These are phyloP conservation scores for Psix sp. DNA, from an alignment of 1,140 invertebrate genomes.

Conservation along the genomic window DNA sequence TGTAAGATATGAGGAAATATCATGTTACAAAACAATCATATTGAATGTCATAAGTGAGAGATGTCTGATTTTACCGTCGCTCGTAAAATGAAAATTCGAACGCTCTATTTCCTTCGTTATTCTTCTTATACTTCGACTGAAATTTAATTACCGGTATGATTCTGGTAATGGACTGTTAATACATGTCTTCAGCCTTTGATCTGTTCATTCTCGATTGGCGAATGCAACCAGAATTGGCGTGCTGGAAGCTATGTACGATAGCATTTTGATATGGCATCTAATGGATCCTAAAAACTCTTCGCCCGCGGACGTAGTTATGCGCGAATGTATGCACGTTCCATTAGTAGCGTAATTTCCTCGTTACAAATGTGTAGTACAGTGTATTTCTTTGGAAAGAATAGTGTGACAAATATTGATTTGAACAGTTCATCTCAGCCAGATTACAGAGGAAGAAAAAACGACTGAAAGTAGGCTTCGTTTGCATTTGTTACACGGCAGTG, in stretches of 20 bases:
- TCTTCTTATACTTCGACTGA: too few species aligned
- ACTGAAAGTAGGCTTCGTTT: constrained; percentile 2
- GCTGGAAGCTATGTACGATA: constrained; percentile 6
- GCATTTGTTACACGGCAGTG: constrained; percentile 10
- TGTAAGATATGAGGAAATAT: background rate
- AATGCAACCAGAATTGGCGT: background rate
- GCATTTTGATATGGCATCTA: constrained; percentile 16
- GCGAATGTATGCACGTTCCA: constrained; percentile 1
- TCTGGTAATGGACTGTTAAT: too few species aligned
- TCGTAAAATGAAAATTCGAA: too few species aligned
- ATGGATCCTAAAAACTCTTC: constrained; percentile 9
- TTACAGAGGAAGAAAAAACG: background rate
- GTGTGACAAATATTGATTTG: constrained; percentile 19
- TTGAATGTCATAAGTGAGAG: too few species aligned
- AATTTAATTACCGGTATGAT: too few species aligned
- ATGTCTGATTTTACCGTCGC: too few species aligned
- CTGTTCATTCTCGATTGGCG: background rate
- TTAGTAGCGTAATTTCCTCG: background rate
- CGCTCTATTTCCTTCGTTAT: too few species aligned
- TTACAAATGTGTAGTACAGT: too few species aligned
- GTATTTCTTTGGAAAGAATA: background rate
- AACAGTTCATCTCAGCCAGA: constrained; percentile 9
- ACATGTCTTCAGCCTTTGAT: background rate
- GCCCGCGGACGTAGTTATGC: background rate
- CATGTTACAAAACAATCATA: background rate